Percentiles rank a stretch among this genome's conserved stretches.
phyloP scores from a whole-genome alignment of 2,888 invertebrate species.

The Drosophila subsilvestris region DNA sequence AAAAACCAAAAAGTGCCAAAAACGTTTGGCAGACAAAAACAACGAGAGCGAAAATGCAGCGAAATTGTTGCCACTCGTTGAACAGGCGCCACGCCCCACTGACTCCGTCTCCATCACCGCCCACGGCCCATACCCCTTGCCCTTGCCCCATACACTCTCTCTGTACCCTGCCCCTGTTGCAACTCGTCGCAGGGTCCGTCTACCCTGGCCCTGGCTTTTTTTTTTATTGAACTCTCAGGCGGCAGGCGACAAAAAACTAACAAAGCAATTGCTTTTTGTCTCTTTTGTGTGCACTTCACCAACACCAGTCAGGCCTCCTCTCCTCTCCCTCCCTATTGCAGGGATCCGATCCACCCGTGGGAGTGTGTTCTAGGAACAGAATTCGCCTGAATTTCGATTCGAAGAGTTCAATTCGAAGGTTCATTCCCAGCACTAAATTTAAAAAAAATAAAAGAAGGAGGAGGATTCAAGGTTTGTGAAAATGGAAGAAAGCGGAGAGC shows the following conservation, averaged over 20 bases:
- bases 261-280: slow-evolving; percentile 28
- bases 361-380: not conserved
- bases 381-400: not conserved
- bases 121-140: slow-evolving; percentile 15
- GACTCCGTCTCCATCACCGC: slow-evolving; percentile 26
- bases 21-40: slow-evolving; percentile 54
- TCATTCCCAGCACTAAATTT: not conserved
- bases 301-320: not conserved
- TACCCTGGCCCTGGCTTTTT: slow-evolving; percentile 1
- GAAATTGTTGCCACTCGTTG: slow-evolving; percentile 72
- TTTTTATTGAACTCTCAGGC: slow-evolving; percentile 56
- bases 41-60: slow-evolving; percentile 29
- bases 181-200: not conserved
- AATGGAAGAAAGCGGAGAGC: no score
- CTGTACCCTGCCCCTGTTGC: not conserved
- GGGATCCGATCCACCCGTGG: not conserved
- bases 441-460: not conserved
- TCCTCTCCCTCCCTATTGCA: not conserved
- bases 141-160: not conserved
- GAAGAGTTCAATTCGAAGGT: not conserved
- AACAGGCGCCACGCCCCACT: slow-evolving; percentile 49
- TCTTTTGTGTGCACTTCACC: slow-evolving; percentile 9
- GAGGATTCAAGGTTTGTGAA: no score
- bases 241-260: slow-evolving; percentile 57
- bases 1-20: slow-evolving; percentile 73